Percentiles rank a stretch among this genome's conserved stretches.
phyloP scores from a whole-genome alignment of 2,797 vertebrate genomes.

The Hapalemur alaotrensis region DNA sequence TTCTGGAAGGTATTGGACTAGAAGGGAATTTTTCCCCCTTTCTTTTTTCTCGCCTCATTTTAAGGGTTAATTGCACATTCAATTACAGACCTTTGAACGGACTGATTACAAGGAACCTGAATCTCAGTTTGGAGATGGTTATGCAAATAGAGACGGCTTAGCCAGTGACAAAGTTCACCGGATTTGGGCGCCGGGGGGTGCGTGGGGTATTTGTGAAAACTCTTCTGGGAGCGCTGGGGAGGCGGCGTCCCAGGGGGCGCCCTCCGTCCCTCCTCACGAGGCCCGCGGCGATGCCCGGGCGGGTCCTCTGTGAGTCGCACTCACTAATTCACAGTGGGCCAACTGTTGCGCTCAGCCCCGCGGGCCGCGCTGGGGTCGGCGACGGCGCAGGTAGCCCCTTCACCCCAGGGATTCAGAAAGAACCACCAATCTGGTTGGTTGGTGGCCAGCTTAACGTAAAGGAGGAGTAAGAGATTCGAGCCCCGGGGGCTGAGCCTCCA shows the following conservation, averaged over 20 bases:
- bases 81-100: constrained; percentile 77
- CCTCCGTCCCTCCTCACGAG: background rate
- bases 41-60: constrained; percentile 63
- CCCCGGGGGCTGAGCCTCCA: constrained; percentile 19
- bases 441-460: constrained; percentile 45
- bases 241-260: background rate
- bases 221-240: background rate
- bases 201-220: constrained; percentile 20
- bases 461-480: constrained; percentile 37
- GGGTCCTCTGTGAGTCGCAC: background rate
- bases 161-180: constrained; percentile 71
- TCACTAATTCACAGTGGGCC: background rate
- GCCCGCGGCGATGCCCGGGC: background rate
- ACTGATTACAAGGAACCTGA: constrained; percentile 78
- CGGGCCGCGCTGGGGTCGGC: background rate
- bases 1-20: constrained; percentile 61
- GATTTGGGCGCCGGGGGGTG: constrained; percentile 57
- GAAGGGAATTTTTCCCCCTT: background rate
- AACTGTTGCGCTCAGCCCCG: constrained; percentile 61
- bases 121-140: constrained; percentile 77
- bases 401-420: constrained; percentile 40
- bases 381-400: constrained; percentile 56
- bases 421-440: constrained; percentile 22
- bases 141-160: constrained; percentile 82
- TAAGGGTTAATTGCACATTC: constrained; percentile 77